Conservation (phyloP, 2,888 invertebrate species). For the Gastracanthus pulcherrimus region DNA sequence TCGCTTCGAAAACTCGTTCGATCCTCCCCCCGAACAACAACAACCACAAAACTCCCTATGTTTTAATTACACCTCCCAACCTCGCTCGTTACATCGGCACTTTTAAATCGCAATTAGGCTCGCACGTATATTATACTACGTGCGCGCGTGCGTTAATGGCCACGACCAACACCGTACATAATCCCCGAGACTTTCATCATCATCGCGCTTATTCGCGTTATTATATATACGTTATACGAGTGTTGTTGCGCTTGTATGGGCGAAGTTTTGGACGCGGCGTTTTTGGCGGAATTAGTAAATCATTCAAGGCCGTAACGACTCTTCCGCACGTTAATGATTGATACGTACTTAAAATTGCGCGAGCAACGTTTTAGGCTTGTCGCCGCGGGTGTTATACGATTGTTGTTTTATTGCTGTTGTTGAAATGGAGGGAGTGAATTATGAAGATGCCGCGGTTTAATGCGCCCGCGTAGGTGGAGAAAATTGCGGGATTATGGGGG, state of each 20-base stretch:
- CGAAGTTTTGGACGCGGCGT: not conserved
- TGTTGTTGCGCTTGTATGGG: not conserved
- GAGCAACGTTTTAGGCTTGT: not conserved
- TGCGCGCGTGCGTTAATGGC: not conserved
- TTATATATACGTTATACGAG: too few relatives aligned
- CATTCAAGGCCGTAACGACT: not conserved
- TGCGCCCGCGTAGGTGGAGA: not conserved
- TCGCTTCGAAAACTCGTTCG: not conserved
- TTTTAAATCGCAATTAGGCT: not conserved
- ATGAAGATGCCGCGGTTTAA: not conserved
- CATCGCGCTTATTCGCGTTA: too few relatives aligned
- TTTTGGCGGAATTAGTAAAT: slow-evolving; percentile 8
- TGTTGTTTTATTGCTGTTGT: not conserved
- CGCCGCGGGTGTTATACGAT: not conserved
- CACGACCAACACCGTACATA: not conserved
- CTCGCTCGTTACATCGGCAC: not conserved
- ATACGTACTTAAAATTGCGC: slow-evolving; percentile 7
- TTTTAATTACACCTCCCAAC: not conserved
- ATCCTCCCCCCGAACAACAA: not conserved
- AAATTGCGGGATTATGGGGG: not conserved
- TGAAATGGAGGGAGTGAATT: too few relatives aligned
- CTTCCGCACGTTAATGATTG: slow-evolving; percentile 24
- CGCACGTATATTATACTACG: too few relatives aligned
- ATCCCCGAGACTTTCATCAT: slow-evolving; percentile 6
- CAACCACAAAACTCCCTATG: too few relatives aligned